Percentiles rank a stretch among this genome's conserved stretches.
Conservation (phyloP, 2,113 vertebrate species). For the Gasterosteus aculeatus region DNA sequence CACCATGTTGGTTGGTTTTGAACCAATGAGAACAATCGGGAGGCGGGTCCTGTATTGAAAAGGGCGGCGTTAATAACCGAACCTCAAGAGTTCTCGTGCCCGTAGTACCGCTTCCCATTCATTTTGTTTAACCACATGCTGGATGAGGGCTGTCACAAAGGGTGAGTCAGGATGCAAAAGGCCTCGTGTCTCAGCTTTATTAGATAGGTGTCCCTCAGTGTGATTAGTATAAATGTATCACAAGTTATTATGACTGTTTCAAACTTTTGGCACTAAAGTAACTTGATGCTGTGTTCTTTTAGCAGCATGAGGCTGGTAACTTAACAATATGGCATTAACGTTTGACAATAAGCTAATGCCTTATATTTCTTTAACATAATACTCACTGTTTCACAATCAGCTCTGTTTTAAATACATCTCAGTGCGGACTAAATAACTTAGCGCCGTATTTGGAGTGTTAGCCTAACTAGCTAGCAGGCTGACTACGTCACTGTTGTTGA, state of each 20-base stretch:
- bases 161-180: not conserved
- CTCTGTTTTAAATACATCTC: not conserved
- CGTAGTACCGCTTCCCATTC: not conserved
- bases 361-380: not conserved
- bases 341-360: not conserved
- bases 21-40: slow-evolving; percentile 11
- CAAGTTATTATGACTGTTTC: accelerated
- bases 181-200: not conserved
- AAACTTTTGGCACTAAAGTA: not conserved
- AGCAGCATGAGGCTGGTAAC: not conserved
- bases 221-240: accelerated
- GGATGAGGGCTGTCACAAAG: accelerated
- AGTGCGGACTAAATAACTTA: no score
- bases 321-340: not conserved
- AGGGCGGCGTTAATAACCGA: not conserved
- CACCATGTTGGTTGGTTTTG: accelerated
- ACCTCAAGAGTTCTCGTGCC: not conserved
- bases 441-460: not conserved
- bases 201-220: accelerated
- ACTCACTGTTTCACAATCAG: no score
- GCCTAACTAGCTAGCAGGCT: not conserved
- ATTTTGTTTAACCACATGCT: not conserved
- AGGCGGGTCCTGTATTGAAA: slow-evolving; percentile 9
- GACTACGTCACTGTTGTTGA: slow-evolving; percentile 10
- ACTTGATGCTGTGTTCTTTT: not conserved